Conservation (phyloP, 2,888 invertebrate genomes). For the Lithodes maja region DNA sequence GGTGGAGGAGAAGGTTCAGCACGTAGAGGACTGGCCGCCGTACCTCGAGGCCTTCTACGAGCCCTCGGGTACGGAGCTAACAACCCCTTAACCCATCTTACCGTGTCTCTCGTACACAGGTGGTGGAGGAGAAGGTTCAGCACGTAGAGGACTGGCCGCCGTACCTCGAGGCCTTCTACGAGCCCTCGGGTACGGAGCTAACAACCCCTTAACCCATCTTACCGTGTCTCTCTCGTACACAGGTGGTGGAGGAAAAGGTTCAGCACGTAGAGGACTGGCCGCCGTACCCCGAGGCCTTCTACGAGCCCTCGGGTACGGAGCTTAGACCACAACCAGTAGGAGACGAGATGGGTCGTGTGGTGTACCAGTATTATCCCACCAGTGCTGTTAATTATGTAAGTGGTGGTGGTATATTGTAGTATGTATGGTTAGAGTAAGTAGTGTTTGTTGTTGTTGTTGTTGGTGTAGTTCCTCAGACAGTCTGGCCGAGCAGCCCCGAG, state of each 20-base stretch:
- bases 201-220: too few relatives aligned
- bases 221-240: neutral
- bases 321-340: constrained; percentile 89
- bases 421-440: too few relatives aligned
- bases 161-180: constrained; percentile 87
- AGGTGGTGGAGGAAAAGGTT: constrained; percentile 67
- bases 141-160: constrained; percentile 70
- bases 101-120: constrained; percentile 37
- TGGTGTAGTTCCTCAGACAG: too few relatives aligned
- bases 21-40: constrained; percentile 69
- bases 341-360: constrained; percentile 88
- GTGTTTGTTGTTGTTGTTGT: too few relatives aligned
- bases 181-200: constrained; percentile 84
- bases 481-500: too few relatives aligned
- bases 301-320: constrained; percentile 85
- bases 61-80: constrained; percentile 84
- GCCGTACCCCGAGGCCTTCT: constrained; percentile 85
- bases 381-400: constrained; percentile 92
- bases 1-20: constrained; percentile 58
- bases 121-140: constrained; percentile 58
- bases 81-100: too few relatives aligned
- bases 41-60: constrained; percentile 87
- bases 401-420: constrained; percentile 68
- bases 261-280: constrained; percentile 70
- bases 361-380: constrained; percentile 89